Evolutionary conservation across 2,113 vertebrate species (phyloP).

Genomic region (Takifugu bimaculatus): DNA sequence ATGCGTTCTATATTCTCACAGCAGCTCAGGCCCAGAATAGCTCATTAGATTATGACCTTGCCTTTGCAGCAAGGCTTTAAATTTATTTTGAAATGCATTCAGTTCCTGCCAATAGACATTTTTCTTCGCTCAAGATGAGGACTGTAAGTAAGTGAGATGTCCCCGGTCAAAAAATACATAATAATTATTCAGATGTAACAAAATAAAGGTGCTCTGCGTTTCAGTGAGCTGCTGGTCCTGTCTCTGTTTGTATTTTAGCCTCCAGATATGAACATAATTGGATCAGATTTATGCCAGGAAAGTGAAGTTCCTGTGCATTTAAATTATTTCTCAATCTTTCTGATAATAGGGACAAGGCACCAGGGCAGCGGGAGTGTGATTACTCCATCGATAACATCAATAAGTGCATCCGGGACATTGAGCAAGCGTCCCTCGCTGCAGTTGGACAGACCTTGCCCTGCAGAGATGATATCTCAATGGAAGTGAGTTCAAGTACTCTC

Average conservation of each 20-base stretch:
- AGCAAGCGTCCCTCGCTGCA: constrained; percentile 91
- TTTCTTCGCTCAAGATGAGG: not conserved
- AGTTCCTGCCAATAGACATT: not conserved
- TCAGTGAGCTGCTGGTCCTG: not conserved
- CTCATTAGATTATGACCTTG: constrained; percentile 4
- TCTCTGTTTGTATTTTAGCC: not conserved
- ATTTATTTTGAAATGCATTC: not conserved
- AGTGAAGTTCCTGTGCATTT: not conserved
- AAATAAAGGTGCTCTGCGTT: too few species aligned
- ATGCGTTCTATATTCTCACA: not conserved
- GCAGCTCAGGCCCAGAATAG: constrained; percentile 2
- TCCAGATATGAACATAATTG: not conserved
- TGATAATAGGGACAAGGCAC: constrained; percentile 89
- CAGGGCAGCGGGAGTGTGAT: constrained; percentile 95
- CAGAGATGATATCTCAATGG: constrained; percentile 92
- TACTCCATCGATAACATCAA: constrained; percentile 96
- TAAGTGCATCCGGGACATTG: constrained; percentile 93
- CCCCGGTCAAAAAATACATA: too few species aligned
- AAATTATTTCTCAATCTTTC: constrained; percentile 5
- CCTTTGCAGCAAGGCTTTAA: not conserved
- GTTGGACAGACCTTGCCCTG: constrained; percentile 92
- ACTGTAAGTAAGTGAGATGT: not conserved
- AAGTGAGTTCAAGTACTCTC: constrained; percentile 52
- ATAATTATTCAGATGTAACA: too few species aligned
- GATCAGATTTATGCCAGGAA: not conserved